Conservation (phyloP, 2,113 vertebrate genomes). For the Bubalus kerabau region DNA sequence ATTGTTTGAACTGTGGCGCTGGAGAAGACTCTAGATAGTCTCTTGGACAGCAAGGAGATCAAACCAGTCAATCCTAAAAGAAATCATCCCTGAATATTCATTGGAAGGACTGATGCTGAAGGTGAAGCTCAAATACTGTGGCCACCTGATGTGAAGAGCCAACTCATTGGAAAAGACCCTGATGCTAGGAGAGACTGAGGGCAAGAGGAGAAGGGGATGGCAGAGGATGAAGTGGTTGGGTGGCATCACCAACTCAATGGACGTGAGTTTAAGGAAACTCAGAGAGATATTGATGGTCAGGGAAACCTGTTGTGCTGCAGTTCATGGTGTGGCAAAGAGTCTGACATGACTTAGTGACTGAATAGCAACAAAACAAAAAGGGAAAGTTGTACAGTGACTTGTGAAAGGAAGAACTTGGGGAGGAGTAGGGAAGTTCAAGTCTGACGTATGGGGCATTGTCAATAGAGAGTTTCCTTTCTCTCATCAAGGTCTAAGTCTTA, state of each 20-base stretch:
- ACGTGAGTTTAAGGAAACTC: neutral
- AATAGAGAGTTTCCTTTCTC: neutral
- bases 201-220: neutral
- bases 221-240: neutral
- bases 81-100: neutral
- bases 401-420: neutral
- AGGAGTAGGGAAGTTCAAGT: neutral
- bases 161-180: neutral
- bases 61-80: neutral
- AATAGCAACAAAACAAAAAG: neutral
- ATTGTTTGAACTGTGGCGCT: neutral
- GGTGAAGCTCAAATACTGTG: neutral
- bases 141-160: neutral
- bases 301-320: neutral
- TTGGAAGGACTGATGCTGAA: neutral
- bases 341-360: neutral
- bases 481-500: neutral
- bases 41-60: neutral
- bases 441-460: neutral
- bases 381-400: neutral
- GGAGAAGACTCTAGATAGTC: neutral
- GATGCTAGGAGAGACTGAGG: neutral
- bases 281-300: neutral
- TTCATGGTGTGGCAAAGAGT: neutral
- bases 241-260: neutral